Conservation (phyloP, 2,797 vertebrate genomes). For the Anguilla marmorata region DNA sequence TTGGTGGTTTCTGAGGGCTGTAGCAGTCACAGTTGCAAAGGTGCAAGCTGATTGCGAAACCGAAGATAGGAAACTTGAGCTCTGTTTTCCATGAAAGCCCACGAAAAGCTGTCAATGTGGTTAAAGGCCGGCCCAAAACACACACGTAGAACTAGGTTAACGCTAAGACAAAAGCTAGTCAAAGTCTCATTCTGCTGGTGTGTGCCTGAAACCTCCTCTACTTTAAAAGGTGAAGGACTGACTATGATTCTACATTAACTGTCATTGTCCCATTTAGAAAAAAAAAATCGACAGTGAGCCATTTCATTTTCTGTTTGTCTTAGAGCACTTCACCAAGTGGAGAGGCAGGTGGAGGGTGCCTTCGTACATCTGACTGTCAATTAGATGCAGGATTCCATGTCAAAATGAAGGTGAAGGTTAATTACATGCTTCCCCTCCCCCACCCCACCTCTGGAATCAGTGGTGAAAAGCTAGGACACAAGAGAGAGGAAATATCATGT, state of each 20-base stretch:
- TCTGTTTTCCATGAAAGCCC: constrained; percentile 38
- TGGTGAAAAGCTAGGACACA: background rate
- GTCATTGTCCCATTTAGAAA: constrained; percentile 17
- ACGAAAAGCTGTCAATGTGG: constrained; percentile 18
- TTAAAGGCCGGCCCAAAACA: constrained; percentile 5
- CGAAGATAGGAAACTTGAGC: constrained; percentile 35
- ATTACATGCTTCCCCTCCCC: background rate
- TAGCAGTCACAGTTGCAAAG: constrained; percentile 62
- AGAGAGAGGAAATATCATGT: background rate
- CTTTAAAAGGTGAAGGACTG: background rate
- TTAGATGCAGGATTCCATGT: constrained; percentile 2
- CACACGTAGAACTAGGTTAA: background rate
- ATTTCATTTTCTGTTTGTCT: background rate
- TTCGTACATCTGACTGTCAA: background rate
- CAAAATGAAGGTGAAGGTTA: background rate
- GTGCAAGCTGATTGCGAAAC: constrained; percentile 53
- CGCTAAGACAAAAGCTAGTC: background rate
- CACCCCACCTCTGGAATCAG: background rate
- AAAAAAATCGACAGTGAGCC: no score
- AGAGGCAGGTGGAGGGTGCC: background rate
- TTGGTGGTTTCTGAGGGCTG: constrained; percentile 21
- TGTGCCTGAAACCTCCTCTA: background rate
- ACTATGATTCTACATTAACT: background rate
- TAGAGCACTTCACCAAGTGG: background rate
- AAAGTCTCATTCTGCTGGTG: background rate